A percentile compares a stretch with the other conserved stretches of the same genome.
phyloP scores from a whole-genome alignment of 2,113 vertebrate species.

The Mionectes macconnelli region DNA sequence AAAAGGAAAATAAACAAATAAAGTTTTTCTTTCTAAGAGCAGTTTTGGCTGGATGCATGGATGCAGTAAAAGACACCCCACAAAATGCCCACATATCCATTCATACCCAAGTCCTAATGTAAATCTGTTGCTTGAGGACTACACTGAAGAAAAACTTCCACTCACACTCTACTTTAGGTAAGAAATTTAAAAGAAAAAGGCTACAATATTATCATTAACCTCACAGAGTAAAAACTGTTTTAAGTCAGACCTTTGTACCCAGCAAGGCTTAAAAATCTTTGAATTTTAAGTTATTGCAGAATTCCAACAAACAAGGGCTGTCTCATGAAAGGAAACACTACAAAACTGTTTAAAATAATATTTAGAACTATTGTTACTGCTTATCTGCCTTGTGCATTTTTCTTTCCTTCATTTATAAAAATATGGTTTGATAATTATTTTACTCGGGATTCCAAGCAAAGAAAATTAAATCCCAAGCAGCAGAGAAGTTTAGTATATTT shows the following conservation, averaged over 20 bases:
- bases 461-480: neutral
- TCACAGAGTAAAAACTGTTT: neutral
- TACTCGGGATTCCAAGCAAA: neutral
- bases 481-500: neutral
- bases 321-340: neutral
- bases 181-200: neutral
- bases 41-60: accelerated
- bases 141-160: neutral
- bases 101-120: neutral
- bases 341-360: neutral
- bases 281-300: neutral
- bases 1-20: neutral
- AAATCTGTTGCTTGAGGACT: accelerated
- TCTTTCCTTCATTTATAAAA: neutral
- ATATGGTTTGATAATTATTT: neutral
- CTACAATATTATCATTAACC: accelerated
- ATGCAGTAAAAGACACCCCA: neutral
- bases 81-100: neutral
- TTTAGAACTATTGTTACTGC: neutral
- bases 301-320: neutral
- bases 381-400: neutral
- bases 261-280: neutral
- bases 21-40: neutral
- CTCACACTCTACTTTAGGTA: neutral
- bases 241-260: neutral